phyloP scores from a whole-genome alignment of 2,797 vertebrate species.

The Columba guinea region DNA sequence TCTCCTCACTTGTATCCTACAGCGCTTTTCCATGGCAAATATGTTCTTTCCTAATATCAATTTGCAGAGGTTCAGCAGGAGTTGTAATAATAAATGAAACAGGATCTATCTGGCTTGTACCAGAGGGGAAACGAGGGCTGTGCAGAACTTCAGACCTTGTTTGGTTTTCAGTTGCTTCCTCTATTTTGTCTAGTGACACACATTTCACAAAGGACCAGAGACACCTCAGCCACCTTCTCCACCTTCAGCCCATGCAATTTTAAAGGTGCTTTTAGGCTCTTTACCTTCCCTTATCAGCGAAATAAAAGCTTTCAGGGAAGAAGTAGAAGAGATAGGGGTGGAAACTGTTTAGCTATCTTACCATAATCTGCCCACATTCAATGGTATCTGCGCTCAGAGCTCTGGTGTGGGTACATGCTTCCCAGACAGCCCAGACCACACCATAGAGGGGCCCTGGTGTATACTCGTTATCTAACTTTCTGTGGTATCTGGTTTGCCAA shows the following conservation, averaged over 20 bases:
- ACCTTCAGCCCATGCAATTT: slow-evolving; percentile 21
- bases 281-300: background rate
- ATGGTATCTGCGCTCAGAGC: background rate
- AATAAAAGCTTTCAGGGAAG: background rate
- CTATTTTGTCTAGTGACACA: background rate
- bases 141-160: background rate
- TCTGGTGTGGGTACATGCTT: background rate
- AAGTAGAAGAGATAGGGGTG: background rate
- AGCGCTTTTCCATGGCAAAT: background rate
- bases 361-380: background rate
- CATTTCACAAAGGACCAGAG: background rate
- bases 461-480: background rate
- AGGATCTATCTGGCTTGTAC: background rate
- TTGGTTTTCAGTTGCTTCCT: slow-evolving; percentile 24
- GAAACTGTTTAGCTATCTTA: background rate
- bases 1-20: background rate
- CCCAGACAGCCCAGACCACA: accelerated
- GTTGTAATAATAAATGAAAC: slow-evolving; percentile 33
- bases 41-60: background rate
- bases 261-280: slow-evolving; percentile 15
- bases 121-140: background rate
- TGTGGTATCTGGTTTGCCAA: background rate
- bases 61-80: background rate
- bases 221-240: background rate
- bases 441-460: background rate